Evolutionary conservation across 2,888 invertebrate genomes (phyloP), one percentile per base, ranked within the genome.

Genomic region (Erpobdella octoculata): DNA sequence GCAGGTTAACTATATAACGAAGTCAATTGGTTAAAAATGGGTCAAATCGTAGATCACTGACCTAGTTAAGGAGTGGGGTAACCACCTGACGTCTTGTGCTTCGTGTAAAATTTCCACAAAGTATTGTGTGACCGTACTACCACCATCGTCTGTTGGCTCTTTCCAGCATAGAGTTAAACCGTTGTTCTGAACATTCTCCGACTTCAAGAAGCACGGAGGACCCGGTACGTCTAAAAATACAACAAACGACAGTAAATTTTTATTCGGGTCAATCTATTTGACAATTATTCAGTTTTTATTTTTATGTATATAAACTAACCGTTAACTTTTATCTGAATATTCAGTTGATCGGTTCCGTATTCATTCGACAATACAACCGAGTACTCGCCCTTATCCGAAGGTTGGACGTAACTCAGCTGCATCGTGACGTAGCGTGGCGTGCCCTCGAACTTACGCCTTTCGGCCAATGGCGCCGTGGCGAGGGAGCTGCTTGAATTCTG

Each of bases 101-200:
- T 69, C 46, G 35, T 69, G 53, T 37, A 48, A 1, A n/a, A 69
- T 28, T n/a, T 69, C 69, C 5, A 69, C 58, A 48, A 28, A 69
- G 69, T 69, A 69, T 33, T 46, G 48, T 5, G 69, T 69, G 15
- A 69, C 37, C 6, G 36, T 58, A 28, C 69, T 69, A 5, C 69
- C 69, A n/a, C 69, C 69, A 28, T 69, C 69, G 9, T 69, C 58
- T 33, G n/a, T 35, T 36, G 69, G 69, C 28, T 69, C 58, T 31
- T 69, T 33, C 69, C 69, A 69, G 9, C n/a, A 35, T 6, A 69
- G n/a, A 15, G 35, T 69, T 25, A 48, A 33, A 58, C 48, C 12
- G n/a, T 5, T 25, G 18, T 69, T 36, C 12, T 5, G 5, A 25
- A 58, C n/a, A 28, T 58, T 33, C 31, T 46, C 48, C 25, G 58